Percentiles rank a stretch among this genome's conserved stretches.
phyloP scores from a whole-genome alignment of 2,113 vertebrate species.

The Mola mola region DNA sequence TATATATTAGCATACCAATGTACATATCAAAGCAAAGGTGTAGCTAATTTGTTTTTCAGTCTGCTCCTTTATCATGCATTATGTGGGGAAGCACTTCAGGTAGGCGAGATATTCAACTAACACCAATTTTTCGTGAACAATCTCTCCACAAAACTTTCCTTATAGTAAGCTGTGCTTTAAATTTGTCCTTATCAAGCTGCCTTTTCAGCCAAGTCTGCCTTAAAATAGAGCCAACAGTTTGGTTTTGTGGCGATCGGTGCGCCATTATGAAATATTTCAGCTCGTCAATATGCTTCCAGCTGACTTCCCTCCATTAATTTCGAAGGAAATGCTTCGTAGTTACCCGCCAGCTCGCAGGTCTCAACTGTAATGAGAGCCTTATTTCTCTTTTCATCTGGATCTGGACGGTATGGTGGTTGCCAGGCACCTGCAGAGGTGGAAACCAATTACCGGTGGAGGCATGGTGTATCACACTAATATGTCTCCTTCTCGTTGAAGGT shows the following conservation, averaged over 20 bases:
- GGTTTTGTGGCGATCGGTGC: neutral
- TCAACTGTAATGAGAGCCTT: constrained; percentile 72
- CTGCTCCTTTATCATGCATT: constrained; percentile 4
- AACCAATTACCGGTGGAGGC: constrained; percentile 69
- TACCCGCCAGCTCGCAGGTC: constrained; percentile 26
- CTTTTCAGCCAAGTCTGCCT: neutral
- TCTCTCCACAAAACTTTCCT: neutral
- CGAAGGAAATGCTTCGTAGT: constrained; percentile 8
- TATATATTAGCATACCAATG: constrained; percentile 56
- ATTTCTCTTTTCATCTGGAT: constrained; percentile 56
- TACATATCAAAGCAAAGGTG: constrained; percentile 49
- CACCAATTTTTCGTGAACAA: neutral
- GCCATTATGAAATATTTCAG: constrained; percentile 17
- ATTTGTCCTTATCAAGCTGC: neutral
- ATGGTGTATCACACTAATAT: constrained; percentile 41
- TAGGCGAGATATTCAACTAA: neutral
- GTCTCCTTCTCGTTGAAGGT: neutral
- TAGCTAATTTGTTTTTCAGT: constrained; percentile 21
- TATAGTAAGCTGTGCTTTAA: neutral
- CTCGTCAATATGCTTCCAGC: constrained; percentile 33
- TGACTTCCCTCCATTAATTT: constrained; percentile 16
- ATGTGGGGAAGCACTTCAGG: constrained; percentile 1
- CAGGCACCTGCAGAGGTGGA: constrained; percentile 71
- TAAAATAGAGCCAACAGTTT: neutral
- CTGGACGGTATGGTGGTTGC: constrained; percentile 68